Evolutionary conservation across 2,113 vertebrate genomes (phyloP), one percentile per base, ranked within the genome.

Genomic region (Lethenteron reissneri): DNA sequence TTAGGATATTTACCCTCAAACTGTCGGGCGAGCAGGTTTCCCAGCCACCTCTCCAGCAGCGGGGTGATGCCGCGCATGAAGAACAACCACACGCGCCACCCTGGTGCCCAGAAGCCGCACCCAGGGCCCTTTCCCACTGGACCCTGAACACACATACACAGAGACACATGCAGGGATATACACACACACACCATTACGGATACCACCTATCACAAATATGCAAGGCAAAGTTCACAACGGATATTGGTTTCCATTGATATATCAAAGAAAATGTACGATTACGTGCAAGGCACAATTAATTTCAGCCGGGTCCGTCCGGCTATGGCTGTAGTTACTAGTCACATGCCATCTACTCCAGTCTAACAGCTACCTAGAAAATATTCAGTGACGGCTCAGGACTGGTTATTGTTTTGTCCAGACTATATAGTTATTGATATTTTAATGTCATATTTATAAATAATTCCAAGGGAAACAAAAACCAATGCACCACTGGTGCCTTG

Each of bases 41-140:
- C 95, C 11, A 99, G 84, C 95, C 95, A 99, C 41, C 95, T 85
- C 75, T 99, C 95, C 78, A 99, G 77, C 79, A 99, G 80, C 0
- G 95, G 95, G 1, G 95, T 99, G 78, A 99, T 99, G 62, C 95
- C 95, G 60, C 95, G 85, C 95, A 99, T 99, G 78, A 99, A 99
- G 80, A 99, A 99, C 70, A 99, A 82, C 95, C 95, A 99, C n/a
- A 99, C 95, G 70, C 95, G 83, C 95, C 95, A 99, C 25, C 95
- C 95, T 2, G 95, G 85, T 75, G 89, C 92, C 95, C 95, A 99
- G 80, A 99, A 99, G 21, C 95, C 95, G 81, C 95, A 99, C 74
- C 95, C 95, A 70, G 95, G 95, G 74, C 95, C 95, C 73, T 99
- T 99, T 58, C 95, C 95, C 73, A 99, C 95, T 68, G 95, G 95